Evolutionary conservation across 2,888 invertebrate species (phyloP).

Genomic region (Merodon equestris): DNA sequence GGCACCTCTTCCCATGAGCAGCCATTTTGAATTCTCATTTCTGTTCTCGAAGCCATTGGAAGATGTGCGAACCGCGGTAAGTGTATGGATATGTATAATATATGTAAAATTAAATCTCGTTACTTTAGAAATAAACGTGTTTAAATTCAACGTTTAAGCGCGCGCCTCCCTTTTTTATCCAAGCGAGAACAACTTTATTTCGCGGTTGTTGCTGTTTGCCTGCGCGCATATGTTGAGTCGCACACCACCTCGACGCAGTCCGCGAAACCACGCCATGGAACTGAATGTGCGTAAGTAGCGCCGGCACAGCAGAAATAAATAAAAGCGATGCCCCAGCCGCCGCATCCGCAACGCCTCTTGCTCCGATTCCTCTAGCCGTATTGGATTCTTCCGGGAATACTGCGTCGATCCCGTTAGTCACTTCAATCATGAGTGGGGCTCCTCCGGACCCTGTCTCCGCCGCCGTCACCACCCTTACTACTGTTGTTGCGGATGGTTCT

Average conservation of each 20-base stretch:
- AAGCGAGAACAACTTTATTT: slow-evolving; percentile 27
- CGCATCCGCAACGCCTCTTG: not conserved
- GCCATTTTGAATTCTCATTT: too few relatives aligned
- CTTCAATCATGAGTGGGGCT: slow-evolving; percentile 10
- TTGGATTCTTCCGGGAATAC: too few relatives aligned
- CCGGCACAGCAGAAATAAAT: not conserved
- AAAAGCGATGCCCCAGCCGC: slow-evolving; percentile 6
- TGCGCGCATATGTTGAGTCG: slow-evolving; percentile 13
- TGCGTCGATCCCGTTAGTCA: not conserved
- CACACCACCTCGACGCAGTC: slow-evolving; percentile 18
- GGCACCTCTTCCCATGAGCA: too few relatives aligned
- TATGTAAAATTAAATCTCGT: too few relatives aligned
- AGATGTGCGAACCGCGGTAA: too few relatives aligned
- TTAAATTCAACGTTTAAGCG: too few relatives aligned
- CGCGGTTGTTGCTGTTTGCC: slow-evolving; percentile 9
- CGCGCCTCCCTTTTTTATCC: too few relatives aligned
- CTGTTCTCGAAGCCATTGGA: too few relatives aligned
- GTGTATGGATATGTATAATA: too few relatives aligned
- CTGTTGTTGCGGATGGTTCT: not conserved
- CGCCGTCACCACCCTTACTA: not conserved
- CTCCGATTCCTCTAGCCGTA: too few relatives aligned
- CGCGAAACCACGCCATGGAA: slow-evolving; percentile 14
- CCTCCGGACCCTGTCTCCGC: not conserved
- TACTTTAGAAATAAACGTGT: too few relatives aligned
- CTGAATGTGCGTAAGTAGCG: slow-evolving; percentile 8